Percentiles rank a stretch among this genome's conserved stretches.
phyloP scores from a whole-genome alignment of 2,797 vertebrate genomes.

The Picus viridis region DNA sequence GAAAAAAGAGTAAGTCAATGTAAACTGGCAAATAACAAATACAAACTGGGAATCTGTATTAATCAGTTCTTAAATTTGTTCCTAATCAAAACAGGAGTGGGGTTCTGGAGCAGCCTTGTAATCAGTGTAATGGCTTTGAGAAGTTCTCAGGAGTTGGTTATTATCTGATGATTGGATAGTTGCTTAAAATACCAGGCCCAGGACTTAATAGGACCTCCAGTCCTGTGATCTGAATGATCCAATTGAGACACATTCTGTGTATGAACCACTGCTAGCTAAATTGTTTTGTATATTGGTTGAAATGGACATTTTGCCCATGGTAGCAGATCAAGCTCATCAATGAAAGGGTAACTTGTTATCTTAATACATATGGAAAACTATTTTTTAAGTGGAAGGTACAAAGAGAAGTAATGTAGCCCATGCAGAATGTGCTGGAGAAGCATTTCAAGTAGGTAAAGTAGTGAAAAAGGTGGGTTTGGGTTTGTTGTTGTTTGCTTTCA shows the following conservation, averaged over 20 bases:
- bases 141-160: constrained; percentile 23
- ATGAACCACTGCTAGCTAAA: not conserved
- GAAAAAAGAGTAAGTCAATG: not conserved
- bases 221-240: not conserved
- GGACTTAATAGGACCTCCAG: not conserved
- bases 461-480: not conserved
- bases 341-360: constrained; percentile 9
- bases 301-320: not conserved
- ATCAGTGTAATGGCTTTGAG: not conserved
- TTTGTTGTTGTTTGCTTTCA: not conserved
- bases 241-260: not conserved
- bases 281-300: not conserved
- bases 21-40: not conserved
- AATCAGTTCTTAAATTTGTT: constrained; percentile 25
- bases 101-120: constrained; percentile 16
- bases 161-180: constrained; percentile 2
- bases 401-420: not conserved
- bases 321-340: constrained; percentile 6
- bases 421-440: not conserved
- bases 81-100: not conserved
- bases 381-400: not conserved
- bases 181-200: constrained; percentile 29
- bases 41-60: not conserved
- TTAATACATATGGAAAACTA: not conserved
- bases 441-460: not conserved